Evolutionary conservation across 2,113 vertebrate genomes (phyloP), one percentile per base, ranked within the genome.

Genomic region (Datnioides undecimradiatus): DNA sequence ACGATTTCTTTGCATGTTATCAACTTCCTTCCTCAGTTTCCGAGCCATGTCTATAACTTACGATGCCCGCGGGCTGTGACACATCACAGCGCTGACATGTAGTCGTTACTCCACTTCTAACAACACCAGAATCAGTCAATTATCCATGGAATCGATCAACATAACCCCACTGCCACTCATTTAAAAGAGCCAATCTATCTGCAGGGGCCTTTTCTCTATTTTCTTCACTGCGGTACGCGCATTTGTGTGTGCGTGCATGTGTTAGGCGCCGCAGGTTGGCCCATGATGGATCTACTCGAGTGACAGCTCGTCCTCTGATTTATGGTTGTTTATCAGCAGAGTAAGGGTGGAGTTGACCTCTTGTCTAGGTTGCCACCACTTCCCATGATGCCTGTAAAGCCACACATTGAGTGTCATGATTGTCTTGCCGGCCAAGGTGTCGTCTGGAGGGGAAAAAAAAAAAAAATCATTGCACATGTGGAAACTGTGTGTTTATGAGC

Each of bases 101-200:
- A 80, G 79, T 79, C 84, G 31, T 91, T 91, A 80, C 81, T 87
- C 71, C 29, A 73, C 82, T 62, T 85, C 82, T 82, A 90, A 91
- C 88, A 85, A 90, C 86, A 71, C 80, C 21, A 66, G 87, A 90
- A 91, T 89, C 82, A 89, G 87, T 92, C 90, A 91, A 88, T 92
- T 91, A 91, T 88, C 87, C 62, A 70, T 80, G 66, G 78, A 87
- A 92, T 92, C 88, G 82, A 92, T 91, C 78, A 92, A 82, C 85
- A 82, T 76, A 90, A 91, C 76, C 86, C 80, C 55, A 36, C 75
- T 74, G 64, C 82, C 76, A 71, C 86, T 92, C 81, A 88, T 90
- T 90, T 87, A 74, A 87, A 90, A 66, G 82, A 86, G 76, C 79
- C 79, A 77, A 88, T 93, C 90, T 90, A 90, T 92, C 89, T 87